These are phyloP conservation scores for Alexandromys fortis DNA, from an alignment of 2,113 vertebrate genomes.

Conservation along the genomic window DNA sequence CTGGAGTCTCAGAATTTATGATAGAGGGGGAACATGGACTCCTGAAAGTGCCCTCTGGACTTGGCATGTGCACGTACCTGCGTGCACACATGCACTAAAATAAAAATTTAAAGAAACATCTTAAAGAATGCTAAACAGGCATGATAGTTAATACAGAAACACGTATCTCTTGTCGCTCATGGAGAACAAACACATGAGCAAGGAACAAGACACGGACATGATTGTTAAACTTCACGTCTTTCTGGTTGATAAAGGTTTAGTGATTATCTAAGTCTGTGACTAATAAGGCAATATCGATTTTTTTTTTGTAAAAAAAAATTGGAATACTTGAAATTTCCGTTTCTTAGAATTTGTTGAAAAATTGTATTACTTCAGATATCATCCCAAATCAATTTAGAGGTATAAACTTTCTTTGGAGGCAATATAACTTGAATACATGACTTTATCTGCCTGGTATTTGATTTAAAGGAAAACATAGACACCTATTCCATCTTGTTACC, in stretches of 20 bases:
- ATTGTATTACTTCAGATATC: neutral
- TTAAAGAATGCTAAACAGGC: neutral
- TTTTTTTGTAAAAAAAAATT: neutral
- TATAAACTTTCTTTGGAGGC: neutral
- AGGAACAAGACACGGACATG: neutral
- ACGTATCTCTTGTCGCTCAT: neutral
- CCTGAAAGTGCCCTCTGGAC: neutral
- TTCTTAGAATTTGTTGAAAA: constrained; percentile 36
- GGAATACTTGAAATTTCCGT: neutral
- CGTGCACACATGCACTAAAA: neutral
- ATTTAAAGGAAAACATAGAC: neutral
- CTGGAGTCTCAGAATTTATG: neutral
- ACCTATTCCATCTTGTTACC: neutral
- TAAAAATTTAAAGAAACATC: neutral
- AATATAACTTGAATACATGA: neutral
- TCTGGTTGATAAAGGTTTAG: neutral
- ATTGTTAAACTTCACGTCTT: neutral
- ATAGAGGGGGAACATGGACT: neutral
- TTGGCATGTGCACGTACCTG: neutral
- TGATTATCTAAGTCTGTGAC: neutral
- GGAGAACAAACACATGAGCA: neutral
- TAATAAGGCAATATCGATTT: neutral
- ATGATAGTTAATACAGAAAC: neutral
- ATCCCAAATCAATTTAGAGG: neutral
- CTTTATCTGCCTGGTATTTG: neutral